phyloP scores from a whole-genome alignment of 2,888 invertebrate species.

The Germaria angustata region DNA sequence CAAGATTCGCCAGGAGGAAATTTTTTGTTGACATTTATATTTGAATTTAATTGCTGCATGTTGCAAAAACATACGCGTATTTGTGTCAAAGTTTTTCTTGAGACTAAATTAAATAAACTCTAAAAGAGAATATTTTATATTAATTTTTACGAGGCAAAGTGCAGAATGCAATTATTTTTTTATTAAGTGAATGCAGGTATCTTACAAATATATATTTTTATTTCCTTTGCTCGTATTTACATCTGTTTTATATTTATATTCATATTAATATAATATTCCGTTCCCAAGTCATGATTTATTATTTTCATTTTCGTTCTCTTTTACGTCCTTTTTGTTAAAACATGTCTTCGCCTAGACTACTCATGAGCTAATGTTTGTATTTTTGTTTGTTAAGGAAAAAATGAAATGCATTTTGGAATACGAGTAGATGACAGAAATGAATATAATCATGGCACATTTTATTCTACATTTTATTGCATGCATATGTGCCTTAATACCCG shows the following conservation, averaged over 20 bases:
- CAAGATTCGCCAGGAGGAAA: no score
- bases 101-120: slow-evolving; percentile 17
- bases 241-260: background rate
- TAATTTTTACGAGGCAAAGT: background rate
- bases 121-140: slow-evolving; percentile 27
- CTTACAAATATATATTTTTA: slow-evolving; percentile 21
- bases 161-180: slow-evolving; percentile 15
- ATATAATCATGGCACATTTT: slow-evolving; percentile 7
- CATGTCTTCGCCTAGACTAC: background rate
- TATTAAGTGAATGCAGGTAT: background rate
- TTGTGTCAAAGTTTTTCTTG: no score
- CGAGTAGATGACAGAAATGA: background rate
- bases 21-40: no score
- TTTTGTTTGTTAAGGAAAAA: background rate
- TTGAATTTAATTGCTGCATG: no score
- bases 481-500: no score
- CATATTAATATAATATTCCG: background rate
- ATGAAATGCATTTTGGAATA: background rate
- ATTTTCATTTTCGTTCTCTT: slow-evolving; percentile 12
- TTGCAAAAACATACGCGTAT: no score
- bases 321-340: background rate
- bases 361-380: background rate
- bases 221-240: background rate
- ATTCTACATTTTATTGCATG: background rate
- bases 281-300: slow-evolving; percentile 1